These are phyloP conservation scores for Eurois occulta DNA, from an alignment of 2,888 invertebrate genomes.

Conservation along the genomic window DNA sequence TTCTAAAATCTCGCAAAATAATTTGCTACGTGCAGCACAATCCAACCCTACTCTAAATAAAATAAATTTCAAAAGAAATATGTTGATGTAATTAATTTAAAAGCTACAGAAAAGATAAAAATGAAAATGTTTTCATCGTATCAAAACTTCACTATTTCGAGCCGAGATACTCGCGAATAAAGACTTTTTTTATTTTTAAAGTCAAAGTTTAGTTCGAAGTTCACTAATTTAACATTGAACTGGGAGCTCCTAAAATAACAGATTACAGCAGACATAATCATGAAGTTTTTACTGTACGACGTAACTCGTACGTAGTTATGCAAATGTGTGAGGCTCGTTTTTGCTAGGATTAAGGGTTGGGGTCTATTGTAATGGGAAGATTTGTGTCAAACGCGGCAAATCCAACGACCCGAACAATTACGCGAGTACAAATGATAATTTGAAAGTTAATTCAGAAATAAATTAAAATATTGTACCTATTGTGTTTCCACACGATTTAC, in stretches of 20 bases:
- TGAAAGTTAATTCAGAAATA: slow-evolving; percentile 65
- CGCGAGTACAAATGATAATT: slow-evolving; percentile 66
- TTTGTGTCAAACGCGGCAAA: slow-evolving; percentile 77
- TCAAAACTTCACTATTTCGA: slow-evolving; percentile 70
- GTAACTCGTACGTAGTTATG: slow-evolving; percentile 74
- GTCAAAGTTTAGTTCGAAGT: slow-evolving; percentile 69
- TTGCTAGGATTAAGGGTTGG: slow-evolving; percentile 77
- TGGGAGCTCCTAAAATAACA: slow-evolving; percentile 70
- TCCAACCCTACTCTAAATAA: slow-evolving; percentile 62
- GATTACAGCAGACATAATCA: slow-evolving; percentile 66
- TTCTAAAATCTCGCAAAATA: slow-evolving; percentile 51
- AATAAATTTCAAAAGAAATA: slow-evolving; percentile 67
- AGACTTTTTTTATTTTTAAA: slow-evolving; percentile 68
- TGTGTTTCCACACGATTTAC: slow-evolving; percentile 53
- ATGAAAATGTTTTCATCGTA: slow-evolving; percentile 70
- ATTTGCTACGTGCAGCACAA: slow-evolving; percentile 62
- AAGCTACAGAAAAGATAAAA: slow-evolving; percentile 70
- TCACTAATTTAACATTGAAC: slow-evolving; percentile 70
- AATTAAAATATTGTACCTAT: slow-evolving; percentile 56
- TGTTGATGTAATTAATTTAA: slow-evolving; percentile 69
- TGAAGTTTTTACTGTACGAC: slow-evolving; percentile 65
- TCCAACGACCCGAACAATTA: slow-evolving; percentile 73
- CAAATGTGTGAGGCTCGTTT: slow-evolving; percentile 76
- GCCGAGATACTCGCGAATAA: slow-evolving; percentile 67
- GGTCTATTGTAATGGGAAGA: slow-evolving; percentile 79